Evolutionary conservation across 2,888 invertebrate genomes (phyloP).

Genomic region (Flexamia atlantica): DNA sequence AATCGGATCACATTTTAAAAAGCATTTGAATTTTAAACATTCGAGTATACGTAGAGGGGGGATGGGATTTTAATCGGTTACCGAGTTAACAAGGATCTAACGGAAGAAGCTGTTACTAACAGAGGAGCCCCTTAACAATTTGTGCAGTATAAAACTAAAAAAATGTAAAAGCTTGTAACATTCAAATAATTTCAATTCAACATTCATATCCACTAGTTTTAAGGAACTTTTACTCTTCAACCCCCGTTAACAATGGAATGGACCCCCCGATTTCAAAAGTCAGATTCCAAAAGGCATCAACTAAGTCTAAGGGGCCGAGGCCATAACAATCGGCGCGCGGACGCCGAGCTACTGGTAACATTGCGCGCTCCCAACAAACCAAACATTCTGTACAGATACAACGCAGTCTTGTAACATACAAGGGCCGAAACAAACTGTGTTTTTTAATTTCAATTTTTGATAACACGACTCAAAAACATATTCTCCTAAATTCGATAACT

Average conservation of each 20-base stretch:
- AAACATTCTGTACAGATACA: slow-evolving; percentile 47
- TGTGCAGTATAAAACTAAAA: slow-evolving; percentile 17
- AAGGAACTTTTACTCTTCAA: slow-evolving; percentile 37
- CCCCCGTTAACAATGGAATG: slow-evolving; percentile 29
- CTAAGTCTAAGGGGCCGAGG: slow-evolving; percentile 32
- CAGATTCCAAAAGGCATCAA: slow-evolving; percentile 53
- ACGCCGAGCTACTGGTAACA: slow-evolving; percentile 42
- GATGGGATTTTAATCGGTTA: too few relatives aligned
- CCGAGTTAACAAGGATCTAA: too few relatives aligned
- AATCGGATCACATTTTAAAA: too few relatives aligned
- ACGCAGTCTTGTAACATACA: slow-evolving; percentile 35
- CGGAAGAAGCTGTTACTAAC: too few relatives aligned
- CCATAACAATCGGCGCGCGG: slow-evolving; percentile 36
- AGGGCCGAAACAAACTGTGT: slow-evolving; percentile 24
- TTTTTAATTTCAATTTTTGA: slow-evolving; percentile 6
- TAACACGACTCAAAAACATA: too few relatives aligned
- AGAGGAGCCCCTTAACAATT: too few relatives aligned
- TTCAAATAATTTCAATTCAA: slow-evolving; percentile 32
- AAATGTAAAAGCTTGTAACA: background rate
- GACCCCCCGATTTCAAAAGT: slow-evolving; percentile 43
- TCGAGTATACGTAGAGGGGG: too few relatives aligned
- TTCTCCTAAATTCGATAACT: too few relatives aligned
- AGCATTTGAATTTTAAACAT: too few relatives aligned
- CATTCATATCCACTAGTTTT: slow-evolving; percentile 43
- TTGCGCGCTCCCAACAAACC: slow-evolving; percentile 13